A percentile compares a stretch with the other conserved stretches of the same genome.
These are phyloP conservation scores for Zoanthus sansibaricus DNA, from an alignment of 92 coral and sea anemone species.

Conservation along the genomic window DNA sequence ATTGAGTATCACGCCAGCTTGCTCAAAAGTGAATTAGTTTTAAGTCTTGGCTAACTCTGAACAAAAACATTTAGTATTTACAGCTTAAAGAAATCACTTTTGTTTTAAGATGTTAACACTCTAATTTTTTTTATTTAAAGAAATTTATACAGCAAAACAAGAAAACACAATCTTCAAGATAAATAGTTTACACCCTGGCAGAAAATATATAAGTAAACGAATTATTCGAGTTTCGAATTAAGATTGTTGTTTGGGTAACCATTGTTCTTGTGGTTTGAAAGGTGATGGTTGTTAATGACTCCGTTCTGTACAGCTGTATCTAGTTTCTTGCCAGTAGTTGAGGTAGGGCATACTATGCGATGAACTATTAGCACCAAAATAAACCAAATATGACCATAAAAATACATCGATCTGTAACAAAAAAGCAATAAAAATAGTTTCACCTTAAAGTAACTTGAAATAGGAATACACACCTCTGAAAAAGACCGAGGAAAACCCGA, in stretches of 20 bases:
- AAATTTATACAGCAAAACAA: neutral
- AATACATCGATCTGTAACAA: slow-evolving; percentile 28
- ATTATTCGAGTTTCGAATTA: slow-evolving; percentile 7
- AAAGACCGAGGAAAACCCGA: too few species aligned
- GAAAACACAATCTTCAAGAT: neutral
- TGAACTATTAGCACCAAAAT: neutral
- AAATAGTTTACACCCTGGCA: neutral
- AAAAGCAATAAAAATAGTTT: neutral
- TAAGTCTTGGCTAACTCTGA: too few species aligned
- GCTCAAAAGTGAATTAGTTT: too few species aligned
- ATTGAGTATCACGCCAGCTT: too few species aligned
- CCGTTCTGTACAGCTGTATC: slow-evolving; percentile 33
- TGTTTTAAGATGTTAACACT: neutral
- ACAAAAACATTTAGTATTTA: neutral
- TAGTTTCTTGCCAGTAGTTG: slow-evolving; percentile 1
- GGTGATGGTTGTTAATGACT: neutral
- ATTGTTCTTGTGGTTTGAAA: slow-evolving; percentile 9
- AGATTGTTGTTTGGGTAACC: slow-evolving; percentile 29
- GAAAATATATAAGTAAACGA: neutral
- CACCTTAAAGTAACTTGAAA: too few species aligned
- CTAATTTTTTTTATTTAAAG: neutral
- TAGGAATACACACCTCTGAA: too few species aligned
- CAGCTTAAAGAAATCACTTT: neutral
- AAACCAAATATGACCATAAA: slow-evolving; percentile 44
- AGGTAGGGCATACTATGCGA: neutral